phyloP scores from a whole-genome alignment of 2,888 invertebrate species.

The Phymatocera aterrima region DNA sequence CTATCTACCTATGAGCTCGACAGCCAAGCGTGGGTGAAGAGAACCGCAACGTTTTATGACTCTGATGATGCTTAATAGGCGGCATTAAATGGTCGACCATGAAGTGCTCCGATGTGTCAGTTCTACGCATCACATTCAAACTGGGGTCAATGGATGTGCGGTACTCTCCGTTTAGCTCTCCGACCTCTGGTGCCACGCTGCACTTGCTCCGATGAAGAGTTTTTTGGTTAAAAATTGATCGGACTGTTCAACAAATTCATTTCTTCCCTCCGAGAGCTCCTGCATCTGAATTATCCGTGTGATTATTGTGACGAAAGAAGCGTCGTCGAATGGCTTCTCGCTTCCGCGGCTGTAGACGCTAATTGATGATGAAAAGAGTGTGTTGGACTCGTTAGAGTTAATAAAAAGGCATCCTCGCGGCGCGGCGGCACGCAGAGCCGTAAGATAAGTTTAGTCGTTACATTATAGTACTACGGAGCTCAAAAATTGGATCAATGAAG shows the following conservation, averaged over 20 bases:
- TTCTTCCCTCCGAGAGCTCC: too few relatives aligned
- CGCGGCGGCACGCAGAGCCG: not conserved
- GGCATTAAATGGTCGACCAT: not conserved
- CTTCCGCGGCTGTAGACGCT: not conserved
- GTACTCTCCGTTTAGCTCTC: not conserved
- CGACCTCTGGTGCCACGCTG: not conserved
- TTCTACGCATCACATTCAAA: not conserved
- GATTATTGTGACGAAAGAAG: too few relatives aligned
- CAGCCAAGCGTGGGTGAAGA: not conserved
- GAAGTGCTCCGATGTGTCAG: not conserved
- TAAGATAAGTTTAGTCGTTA: not conserved
- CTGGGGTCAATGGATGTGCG: conserved; percentile 6
- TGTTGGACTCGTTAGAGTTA: not conserved
- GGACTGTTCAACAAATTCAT: too few relatives aligned
- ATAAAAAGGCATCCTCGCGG: not conserved
- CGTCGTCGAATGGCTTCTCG: not conserved
- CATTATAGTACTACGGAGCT: not conserved
- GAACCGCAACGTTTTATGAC: conserved; percentile 19
- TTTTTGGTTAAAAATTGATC: too few relatives aligned
- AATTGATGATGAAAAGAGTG: not conserved
- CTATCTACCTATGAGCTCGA: not conserved
- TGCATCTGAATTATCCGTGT: too few relatives aligned
- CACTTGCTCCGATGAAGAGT: not conserved
- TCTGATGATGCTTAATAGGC: conserved; percentile 33
- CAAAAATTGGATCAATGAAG: not conserved